Conservation (phyloP, 2,797 vertebrate species). For the Xenentodon cancila region DNA sequence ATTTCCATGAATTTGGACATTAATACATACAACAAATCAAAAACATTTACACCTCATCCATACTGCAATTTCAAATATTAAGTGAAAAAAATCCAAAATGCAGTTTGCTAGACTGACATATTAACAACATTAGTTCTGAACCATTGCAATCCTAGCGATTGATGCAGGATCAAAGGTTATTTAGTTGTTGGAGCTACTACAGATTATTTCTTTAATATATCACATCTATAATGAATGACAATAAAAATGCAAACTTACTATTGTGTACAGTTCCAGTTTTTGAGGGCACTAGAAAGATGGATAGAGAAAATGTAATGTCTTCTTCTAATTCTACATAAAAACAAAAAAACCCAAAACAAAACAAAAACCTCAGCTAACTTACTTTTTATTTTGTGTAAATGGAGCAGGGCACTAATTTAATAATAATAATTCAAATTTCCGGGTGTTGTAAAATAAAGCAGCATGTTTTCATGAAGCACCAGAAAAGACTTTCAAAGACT, state of each 20-base stretch:
- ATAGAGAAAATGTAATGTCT: constrained; percentile 28
- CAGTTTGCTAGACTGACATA: constrained; percentile 11
- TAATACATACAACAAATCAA: too few relatives aligned
- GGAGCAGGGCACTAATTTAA: constrained; percentile 11
- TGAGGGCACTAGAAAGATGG: constrained; percentile 76
- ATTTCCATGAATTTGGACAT: background rate
- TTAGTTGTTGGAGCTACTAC: background rate
- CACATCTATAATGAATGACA: constrained; percentile 1
- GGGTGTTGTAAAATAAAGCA: constrained; percentile 32
- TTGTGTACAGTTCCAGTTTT: constrained; percentile 80
- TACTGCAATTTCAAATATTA: too few relatives aligned
- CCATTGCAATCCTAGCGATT: background rate
- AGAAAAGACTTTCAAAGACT: background rate
- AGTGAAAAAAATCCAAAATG: too few relatives aligned
- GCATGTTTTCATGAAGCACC: constrained; percentile 9
- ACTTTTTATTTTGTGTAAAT: background rate
- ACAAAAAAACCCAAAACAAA: constrained; percentile 17
- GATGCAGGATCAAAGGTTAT: constrained; percentile 23
- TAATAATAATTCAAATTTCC: too few relatives aligned
- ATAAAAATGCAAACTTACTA: constrained; percentile 41
- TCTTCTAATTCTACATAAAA: constrained; percentile 15
- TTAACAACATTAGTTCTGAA: constrained; percentile 13
- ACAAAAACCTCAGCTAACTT: too few relatives aligned
- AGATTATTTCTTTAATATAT: constrained; percentile 4
- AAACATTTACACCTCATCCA: too few relatives aligned